phyloP scores from a whole-genome alignment of 1,140 invertebrate species.

The Zaprionus kolodkinae region DNA sequence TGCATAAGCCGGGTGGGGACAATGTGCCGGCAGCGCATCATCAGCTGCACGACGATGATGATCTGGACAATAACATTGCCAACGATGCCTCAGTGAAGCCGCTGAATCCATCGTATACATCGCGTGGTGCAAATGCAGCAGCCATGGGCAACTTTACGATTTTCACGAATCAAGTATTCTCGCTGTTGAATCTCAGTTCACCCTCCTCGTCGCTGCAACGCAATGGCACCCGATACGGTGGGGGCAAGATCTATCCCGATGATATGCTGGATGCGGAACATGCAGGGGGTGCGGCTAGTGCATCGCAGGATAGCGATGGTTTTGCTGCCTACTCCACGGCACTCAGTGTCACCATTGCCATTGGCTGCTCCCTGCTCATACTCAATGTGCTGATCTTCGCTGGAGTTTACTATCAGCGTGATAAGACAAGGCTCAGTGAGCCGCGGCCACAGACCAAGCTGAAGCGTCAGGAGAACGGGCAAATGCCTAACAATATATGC shows the following conservation, averaged over 20 bases:
- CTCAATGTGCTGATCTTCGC: slow-evolving; percentile 97
- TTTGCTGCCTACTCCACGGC: slow-evolving; percentile 95
- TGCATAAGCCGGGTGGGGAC: slow-evolving; percentile 94
- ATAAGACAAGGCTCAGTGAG: slow-evolving; percentile 90
- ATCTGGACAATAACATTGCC: slow-evolving; percentile 85
- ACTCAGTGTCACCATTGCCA: slow-evolving; percentile 96
- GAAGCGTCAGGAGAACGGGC: slow-evolving; percentile 92
- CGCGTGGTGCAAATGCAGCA: slow-evolving; percentile 84
- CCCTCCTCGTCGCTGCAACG: slow-evolving; percentile 76
- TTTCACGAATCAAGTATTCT: slow-evolving; percentile 83
- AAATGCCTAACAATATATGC: slow-evolving; percentile 93
- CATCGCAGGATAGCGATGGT: slow-evolving; percentile 90
- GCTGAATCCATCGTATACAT: slow-evolving; percentile 84
- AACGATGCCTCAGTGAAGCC: slow-evolving; percentile 85
- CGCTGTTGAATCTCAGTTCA: slow-evolving; percentile 79
- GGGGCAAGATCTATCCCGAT: slow-evolving; percentile 67
- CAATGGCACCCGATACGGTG: slow-evolving; percentile 68
- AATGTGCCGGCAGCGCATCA: slow-evolving; percentile 94
- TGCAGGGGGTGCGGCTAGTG: slow-evolving; percentile 84
- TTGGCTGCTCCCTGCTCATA: slow-evolving; percentile 95
- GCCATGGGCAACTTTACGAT: slow-evolving; percentile 81
- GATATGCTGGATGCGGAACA: slow-evolving; percentile 80
- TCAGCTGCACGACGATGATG: slow-evolving; percentile 91
- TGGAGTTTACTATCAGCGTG: slow-evolving; percentile 96
- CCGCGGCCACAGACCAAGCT: slow-evolving; percentile 86